A percentile compares a stretch with the other conserved stretches of the same genome.
phyloP scores from a whole-genome alignment of 2,113 vertebrate species.

The Trinectes maculatus region DNA sequence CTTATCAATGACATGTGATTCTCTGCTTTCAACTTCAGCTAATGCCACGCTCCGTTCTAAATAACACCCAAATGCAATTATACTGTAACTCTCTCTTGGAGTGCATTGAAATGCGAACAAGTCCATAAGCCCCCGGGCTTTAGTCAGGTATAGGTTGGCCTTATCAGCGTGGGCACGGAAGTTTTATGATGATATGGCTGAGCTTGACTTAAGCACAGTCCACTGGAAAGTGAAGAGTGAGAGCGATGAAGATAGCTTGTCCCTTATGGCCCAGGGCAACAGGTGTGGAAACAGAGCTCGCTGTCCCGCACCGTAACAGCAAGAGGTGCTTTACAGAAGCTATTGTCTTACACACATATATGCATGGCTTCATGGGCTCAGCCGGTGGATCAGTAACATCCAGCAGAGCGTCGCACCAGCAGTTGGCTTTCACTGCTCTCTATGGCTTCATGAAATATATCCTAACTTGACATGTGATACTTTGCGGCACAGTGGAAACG shows the following conservation, averaged over 20 bases:
- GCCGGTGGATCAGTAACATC: constrained; percentile 78
- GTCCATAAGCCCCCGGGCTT: constrained; percentile 54
- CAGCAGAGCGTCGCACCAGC: constrained; percentile 70
- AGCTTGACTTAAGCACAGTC: constrained; percentile 42
- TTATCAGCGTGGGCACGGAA: constrained; percentile 47
- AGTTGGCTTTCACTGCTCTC: constrained; percentile 72
- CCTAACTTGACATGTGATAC: constrained; percentile 61
- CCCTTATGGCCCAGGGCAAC: constrained; percentile 67
- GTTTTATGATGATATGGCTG: constrained; percentile 57
- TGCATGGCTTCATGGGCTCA: constrained; percentile 72
- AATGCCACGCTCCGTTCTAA: not conserved
- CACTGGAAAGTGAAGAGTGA: constrained; percentile 46
- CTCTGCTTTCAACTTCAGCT: constrained; percentile 21
- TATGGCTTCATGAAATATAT: constrained; percentile 74
- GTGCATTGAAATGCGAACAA: constrained; percentile 53
- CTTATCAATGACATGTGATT: constrained; percentile 5
- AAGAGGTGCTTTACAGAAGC: constrained; percentile 79
- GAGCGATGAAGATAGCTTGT: constrained; percentile 53
- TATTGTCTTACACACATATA: constrained; percentile 82
- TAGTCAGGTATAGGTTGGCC: constrained; percentile 59
- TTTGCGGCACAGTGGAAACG: constrained; percentile 43
- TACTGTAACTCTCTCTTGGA: constrained; percentile 5
- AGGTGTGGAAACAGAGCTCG: constrained; percentile 76
- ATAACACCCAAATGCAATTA: constrained; percentile 9
- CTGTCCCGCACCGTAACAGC: constrained; percentile 61